Percentiles rank a stretch among this genome's conserved stretches.
Conservation (phyloP, 2,113 vertebrate species). For the Dendrocopos noguchii region DNA sequence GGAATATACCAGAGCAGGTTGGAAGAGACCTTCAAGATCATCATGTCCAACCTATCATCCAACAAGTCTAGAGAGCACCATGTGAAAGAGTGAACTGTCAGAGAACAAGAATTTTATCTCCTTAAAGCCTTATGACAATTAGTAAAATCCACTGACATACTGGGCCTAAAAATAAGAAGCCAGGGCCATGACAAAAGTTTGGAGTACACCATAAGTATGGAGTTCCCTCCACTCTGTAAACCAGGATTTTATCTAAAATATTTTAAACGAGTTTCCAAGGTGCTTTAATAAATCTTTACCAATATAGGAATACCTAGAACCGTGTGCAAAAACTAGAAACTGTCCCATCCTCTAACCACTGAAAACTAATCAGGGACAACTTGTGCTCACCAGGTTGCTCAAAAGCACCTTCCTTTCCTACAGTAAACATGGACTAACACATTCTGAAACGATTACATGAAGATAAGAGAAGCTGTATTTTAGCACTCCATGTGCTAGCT, state of each 20-base stretch:
- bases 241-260: background rate
- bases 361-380: background rate
- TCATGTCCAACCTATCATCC: background rate
- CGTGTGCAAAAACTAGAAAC: background rate
- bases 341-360: background rate
- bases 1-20: too few relatives aligned
- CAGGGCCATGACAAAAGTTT: background rate
- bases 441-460: background rate
- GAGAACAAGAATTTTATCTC: background rate
- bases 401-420: background rate
- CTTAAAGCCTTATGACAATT: background rate
- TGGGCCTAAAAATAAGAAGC: background rate
- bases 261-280: background rate
- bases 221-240: background rate
- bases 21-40: too few relatives aligned
- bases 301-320: background rate
- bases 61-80: rapidly evolving
- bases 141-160: background rate
- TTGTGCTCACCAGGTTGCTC: background rate
- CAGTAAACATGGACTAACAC: background rate
- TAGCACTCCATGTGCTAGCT: background rate
- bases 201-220: background rate
- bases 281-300: background rate
- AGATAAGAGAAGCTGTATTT: conserved; percentile 5
- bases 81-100: background rate